Evolutionary conservation across 2,797 vertebrate genomes (phyloP).

Genomic region (Pelochelys cantorii): DNA sequence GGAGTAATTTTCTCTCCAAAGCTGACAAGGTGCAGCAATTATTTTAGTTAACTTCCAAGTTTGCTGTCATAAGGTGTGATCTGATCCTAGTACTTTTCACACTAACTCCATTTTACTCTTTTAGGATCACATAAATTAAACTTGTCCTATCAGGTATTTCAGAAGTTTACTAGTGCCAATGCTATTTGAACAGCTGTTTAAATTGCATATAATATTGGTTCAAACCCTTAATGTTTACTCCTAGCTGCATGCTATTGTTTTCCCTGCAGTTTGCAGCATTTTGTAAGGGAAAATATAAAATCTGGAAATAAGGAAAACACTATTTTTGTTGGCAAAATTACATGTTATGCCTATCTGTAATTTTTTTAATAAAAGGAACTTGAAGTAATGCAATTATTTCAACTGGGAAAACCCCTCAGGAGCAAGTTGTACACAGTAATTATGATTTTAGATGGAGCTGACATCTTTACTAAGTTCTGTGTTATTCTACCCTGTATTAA

Average conservation of each 20-base stretch:
- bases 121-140: conserved; percentile 52
- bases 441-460: conserved; percentile 77
- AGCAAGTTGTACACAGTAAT: conserved; percentile 75
- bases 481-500: conserved; percentile 78
- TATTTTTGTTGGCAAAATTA: conserved; percentile 74
- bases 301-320: conserved; percentile 64
- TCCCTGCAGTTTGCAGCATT: conserved; percentile 63
- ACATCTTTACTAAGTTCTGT: conserved; percentile 75
- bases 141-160: conserved; percentile 65
- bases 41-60: not conserved
- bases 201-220: conserved; percentile 73
- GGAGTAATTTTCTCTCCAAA: not conserved
- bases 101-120: not conserved
- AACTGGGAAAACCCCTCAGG: conserved; percentile 73
- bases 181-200: conserved; percentile 71
- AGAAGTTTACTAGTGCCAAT: conserved; percentile 67
- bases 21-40: not conserved
- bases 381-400: conserved; percentile 76
- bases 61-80: not conserved
- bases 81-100: not conserved
- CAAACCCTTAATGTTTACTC: conserved; percentile 63
- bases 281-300: conserved; percentile 68
- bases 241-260: conserved; percentile 57
- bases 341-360: conserved; percentile 70
- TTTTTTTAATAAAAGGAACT: conserved; percentile 69